Evolutionary conservation across 1,140 invertebrate species (phyloP).

Genomic region (Drosophila lini): DNA sequence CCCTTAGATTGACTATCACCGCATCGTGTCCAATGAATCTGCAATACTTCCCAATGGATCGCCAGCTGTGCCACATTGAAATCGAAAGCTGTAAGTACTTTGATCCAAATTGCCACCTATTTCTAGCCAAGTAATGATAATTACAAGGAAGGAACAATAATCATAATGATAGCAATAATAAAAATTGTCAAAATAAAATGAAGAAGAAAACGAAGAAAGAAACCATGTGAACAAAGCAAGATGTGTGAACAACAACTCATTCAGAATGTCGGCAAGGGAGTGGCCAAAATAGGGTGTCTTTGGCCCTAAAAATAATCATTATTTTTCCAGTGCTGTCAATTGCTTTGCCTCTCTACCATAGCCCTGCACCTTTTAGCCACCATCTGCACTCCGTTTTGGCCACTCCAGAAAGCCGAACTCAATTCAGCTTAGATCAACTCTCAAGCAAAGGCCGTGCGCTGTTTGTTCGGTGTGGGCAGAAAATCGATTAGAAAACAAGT

Average conservation of each 20-base stretch:
- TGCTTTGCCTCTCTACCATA: slow-evolving; percentile 17
- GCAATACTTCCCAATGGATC: slow-evolving; percentile 98
- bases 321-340: slow-evolving; percentile 19
- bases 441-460: slow-evolving; percentile 74
- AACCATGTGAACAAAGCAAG: slow-evolving; percentile 44
- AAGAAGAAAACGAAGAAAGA: slow-evolving; percentile 4
- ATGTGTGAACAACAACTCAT: slow-evolving; percentile 70
- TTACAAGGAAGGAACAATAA: slow-evolving; percentile 22
- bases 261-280: slow-evolving; percentile 68
- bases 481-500: slow-evolving; percentile 39
- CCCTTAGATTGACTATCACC: slow-evolving; percentile 95
- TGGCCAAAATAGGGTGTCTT: slow-evolving; percentile 56
- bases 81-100: slow-evolving; percentile 98
- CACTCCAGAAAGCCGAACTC: slow-evolving; percentile 35
- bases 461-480: slow-evolving; percentile 80
- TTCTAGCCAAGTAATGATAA: slow-evolving; percentile 21
- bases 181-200: slow-evolving; percentile 43
- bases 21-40: slow-evolving; percentile 99
- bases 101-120: slow-evolving; percentile 41
- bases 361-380: slow-evolving; percentile 35
- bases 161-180: slow-evolving; percentile 19
- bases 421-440: slow-evolving; percentile 29
- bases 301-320: slow-evolving; percentile 22
- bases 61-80: slow-evolving; percentile 98
- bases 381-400: slow-evolving; percentile 56